A percentile compares a stretch with the other conserved stretches of the same genome.
Evolutionary conservation across 2,113 vertebrate genomes (phyloP).

Genomic region (Vicugna pacos): DNA sequence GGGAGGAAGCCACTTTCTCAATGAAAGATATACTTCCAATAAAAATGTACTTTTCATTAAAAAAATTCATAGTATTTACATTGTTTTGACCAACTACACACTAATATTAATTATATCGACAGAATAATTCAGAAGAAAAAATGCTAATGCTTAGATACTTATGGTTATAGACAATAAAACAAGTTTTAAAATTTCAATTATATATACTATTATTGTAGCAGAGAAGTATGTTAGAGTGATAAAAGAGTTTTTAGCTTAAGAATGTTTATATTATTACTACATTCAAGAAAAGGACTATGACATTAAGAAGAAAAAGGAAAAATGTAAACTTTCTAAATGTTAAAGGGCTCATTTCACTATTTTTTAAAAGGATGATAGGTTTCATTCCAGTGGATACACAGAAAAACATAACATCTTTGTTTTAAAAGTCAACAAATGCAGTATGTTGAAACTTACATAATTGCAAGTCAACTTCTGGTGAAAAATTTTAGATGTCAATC

Average conservation of each 20-base stretch:
- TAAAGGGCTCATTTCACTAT: neutral
- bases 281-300: neutral
- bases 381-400: neutral
- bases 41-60: neutral
- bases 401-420: neutral
- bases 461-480: neutral
- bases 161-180: neutral
- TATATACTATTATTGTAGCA: neutral
- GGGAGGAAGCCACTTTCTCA: neutral
- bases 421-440: neutral
- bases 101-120: neutral
- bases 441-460: neutral
- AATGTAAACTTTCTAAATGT: slow-evolving; percentile 21
- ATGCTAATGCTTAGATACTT: neutral
- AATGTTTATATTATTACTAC: neutral
- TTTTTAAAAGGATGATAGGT: neutral
- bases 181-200: neutral
- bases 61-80: neutral
- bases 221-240: neutral
- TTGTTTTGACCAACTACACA: neutral
- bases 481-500: neutral
- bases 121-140: slow-evolving; percentile 45
- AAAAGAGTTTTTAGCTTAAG: neutral
- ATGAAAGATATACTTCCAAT: neutral
- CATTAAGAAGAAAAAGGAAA: neutral